phyloP scores from a whole-genome alignment of 2,888 invertebrate genomes.

The Watsonalla cultraria region DNA sequence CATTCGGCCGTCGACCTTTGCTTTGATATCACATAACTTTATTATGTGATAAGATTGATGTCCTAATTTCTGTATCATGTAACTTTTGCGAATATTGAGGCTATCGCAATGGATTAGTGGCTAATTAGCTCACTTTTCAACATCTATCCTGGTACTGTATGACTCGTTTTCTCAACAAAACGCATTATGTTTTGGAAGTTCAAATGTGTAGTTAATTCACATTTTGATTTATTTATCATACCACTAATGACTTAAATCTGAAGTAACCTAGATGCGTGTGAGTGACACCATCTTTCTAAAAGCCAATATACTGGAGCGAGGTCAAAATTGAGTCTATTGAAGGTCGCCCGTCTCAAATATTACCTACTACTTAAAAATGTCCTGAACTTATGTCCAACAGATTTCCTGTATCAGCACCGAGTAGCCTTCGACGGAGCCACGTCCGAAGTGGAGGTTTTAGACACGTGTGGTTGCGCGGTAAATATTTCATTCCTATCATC shows the following conservation, averaged over 20 bases:
- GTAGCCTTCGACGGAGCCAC: conserved; percentile 86
- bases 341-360: conserved; percentile 5
- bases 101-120: background rate
- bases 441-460: conserved; percentile 87
- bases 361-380: conserved; percentile 1
- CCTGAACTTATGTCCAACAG: conserved; percentile 51
- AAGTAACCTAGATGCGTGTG: conserved; percentile 50
- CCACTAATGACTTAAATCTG: conserved; percentile 20
- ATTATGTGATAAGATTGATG: conserved; percentile 3
- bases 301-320: conserved; percentile 30
- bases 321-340: conserved; percentile 23
- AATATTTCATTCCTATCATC: conserved; percentile 45
- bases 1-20: conserved; percentile 57
- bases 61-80: conserved; percentile 1
- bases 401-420: conserved; percentile 87
- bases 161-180: too few species aligned
- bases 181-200: too few species aligned
- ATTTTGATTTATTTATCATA: conserved; percentile 16
- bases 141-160: background rate
- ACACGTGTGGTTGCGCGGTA: conserved; percentile 89
- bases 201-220: background rate
- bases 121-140: background rate
- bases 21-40: conserved; percentile 8
- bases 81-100: background rate
- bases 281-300: conserved; percentile 47